Base-by-base conservation (phyloP, 2,797 vertebrate species). In the Yasuhikotakia modesta region DNA sequence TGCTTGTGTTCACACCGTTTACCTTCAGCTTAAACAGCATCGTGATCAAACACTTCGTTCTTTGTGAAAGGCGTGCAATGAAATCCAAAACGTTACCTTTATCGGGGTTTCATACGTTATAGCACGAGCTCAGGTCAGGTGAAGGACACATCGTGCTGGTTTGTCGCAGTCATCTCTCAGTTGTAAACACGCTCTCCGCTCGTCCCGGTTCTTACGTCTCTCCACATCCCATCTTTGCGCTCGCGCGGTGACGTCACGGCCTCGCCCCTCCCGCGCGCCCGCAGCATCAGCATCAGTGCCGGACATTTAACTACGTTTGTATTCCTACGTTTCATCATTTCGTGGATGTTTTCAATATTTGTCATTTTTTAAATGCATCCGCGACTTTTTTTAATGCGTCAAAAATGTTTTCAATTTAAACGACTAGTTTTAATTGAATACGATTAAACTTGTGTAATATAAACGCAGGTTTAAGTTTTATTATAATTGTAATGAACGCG, bases 211-310 rank as follows among this genome's bases (percentile, higher is more conserved):
- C 65, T 80, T 65, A 46, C 79, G 70, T 70, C 73, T 69, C 50
- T 80, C 73, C 57, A 48, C 77, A 78, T 76, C 72, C 75, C 52
- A 83, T 70, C 70, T 58, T 78, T 64, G 85, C 85, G 83, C 85
- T 87, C 39, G 72, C 83, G 83, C 81, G 30, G 85, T 92, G 92
- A 93, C 92, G 92, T 91, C 92, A 92, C 85, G 85, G 85, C 43
- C 13, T 46, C 24, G 65, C 89, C 86, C 90, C 84, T 63, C 80
- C 80, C 67, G 67, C 72, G 24, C 77, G 30, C n/a, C 88, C 89
- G 90, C 91, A 92, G 83, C 92, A 92, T 92, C 93, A 93, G 92
- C 90, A 92, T 86, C 91, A 83, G 1, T 66, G n/a, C n/a, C n/a
- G n/a, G n/a, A n/a, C n/a, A n/a, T n/a, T n/a, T n/a, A n/a, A n/a